These are phyloP conservation scores for Bacillus rossius DNA, from an alignment of 1,140 invertebrate genomes.

Conservation along the genomic window DNA sequence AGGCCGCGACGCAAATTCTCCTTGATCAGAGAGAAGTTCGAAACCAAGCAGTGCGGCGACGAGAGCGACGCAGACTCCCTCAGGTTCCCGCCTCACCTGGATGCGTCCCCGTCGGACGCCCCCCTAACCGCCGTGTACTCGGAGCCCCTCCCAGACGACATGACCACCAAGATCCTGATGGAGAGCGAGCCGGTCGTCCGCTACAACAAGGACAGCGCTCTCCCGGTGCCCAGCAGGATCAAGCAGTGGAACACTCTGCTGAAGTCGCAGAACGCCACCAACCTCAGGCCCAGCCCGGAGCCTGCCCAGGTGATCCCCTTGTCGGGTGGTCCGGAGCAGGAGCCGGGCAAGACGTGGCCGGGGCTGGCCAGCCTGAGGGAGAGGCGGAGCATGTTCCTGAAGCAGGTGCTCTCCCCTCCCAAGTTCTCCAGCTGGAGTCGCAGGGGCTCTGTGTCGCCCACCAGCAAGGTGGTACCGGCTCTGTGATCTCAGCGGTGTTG, in stretches of 20 bases:
- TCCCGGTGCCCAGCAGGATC: slow-evolving; percentile 16
- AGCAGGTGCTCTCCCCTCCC: slow-evolving; percentile 52
- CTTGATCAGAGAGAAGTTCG: slow-evolving; percentile 52
- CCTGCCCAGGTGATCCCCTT: neutral
- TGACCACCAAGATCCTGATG: slow-evolving; percentile 31
- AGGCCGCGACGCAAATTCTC: slow-evolving; percentile 54
- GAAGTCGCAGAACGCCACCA: slow-evolving; percentile 23
- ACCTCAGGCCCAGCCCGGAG: slow-evolving; percentile 3
- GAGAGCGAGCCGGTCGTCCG: slow-evolving; percentile 15
- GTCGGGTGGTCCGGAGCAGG: slow-evolving; percentile 23
- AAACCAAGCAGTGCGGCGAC: slow-evolving; percentile 44
- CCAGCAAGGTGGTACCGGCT: slow-evolving; percentile 33
- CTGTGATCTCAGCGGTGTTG: slow-evolving; percentile 5
- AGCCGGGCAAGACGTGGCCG: slow-evolving; percentile 17
- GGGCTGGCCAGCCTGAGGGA: slow-evolving; percentile 44
- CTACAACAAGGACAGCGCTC: slow-evolving; percentile 29
- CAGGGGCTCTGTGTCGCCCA: slow-evolving; percentile 40
- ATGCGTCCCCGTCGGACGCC: slow-evolving; percentile 5
- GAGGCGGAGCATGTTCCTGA: slow-evolving; percentile 50
- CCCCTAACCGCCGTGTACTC: neutral
- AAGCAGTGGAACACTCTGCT: slow-evolving; percentile 19
- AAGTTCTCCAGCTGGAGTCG: slow-evolving; percentile 47
- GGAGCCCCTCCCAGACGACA: slow-evolving; percentile 32
- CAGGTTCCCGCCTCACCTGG: slow-evolving; percentile 3
- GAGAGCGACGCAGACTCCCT: slow-evolving; percentile 16